Conservation (phyloP, 1,140 invertebrate species). For the Trichonephila clavata region DNA sequence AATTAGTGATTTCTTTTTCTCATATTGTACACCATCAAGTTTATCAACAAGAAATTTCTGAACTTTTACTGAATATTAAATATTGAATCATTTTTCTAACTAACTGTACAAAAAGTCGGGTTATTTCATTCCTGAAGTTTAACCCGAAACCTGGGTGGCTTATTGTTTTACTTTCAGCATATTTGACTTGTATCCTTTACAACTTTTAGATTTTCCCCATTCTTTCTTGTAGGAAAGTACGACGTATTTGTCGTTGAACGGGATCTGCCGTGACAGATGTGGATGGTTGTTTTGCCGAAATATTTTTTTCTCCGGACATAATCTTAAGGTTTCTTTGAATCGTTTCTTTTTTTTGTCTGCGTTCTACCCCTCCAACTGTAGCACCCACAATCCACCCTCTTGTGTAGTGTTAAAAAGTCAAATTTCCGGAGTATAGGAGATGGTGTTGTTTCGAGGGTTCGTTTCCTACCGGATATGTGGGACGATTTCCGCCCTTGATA, state of each 20-base stretch:
- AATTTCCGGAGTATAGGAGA: not conserved
- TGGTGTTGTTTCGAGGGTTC: conserved; percentile 13
- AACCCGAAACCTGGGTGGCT: too few relatives aligned
- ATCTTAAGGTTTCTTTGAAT: not conserved
- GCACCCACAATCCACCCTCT: not conserved
- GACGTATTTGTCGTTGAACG: not conserved
- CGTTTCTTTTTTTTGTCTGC: not conserved
- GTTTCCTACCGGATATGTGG: conserved; percentile 50
- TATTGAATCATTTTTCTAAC: too few relatives aligned
- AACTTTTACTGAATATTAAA: too few relatives aligned
- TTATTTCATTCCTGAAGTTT: too few relatives aligned
- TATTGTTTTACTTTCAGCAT: too few relatives aligned
- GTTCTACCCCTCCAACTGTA: not conserved
- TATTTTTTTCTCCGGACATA: not conserved
- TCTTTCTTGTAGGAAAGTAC: too few relatives aligned
- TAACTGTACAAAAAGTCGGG: too few relatives aligned
- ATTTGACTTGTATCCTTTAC: too few relatives aligned
- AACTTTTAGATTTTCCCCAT: too few relatives aligned
- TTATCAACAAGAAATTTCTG: too few relatives aligned
- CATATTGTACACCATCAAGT: too few relatives aligned
- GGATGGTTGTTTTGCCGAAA: not conserved
- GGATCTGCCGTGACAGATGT: not conserved
- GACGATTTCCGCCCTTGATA: conserved; percentile 64
- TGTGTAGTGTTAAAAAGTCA: not conserved
- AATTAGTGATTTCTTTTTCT: too few relatives aligned